Evolutionary conservation across 2,888 invertebrate species (phyloP).

Genomic region (Eristalinus aeneus): DNA sequence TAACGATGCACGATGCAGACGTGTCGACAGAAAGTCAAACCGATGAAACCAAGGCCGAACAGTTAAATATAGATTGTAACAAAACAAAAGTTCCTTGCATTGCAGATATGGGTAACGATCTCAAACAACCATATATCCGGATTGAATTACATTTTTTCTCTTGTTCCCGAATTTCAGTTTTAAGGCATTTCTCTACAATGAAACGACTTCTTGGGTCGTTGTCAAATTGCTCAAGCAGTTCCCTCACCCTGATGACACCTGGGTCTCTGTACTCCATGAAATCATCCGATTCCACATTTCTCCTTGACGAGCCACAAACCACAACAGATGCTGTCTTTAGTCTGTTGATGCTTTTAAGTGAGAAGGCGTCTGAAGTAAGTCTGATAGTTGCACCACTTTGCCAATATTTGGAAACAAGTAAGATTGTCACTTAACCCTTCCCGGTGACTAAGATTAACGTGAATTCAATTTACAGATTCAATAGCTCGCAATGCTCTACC

Average conservation of each 20-base stretch:
- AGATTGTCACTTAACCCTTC: neutral
- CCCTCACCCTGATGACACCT: conserved; percentile 85
- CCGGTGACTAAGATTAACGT: neutral
- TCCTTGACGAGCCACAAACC: conserved; percentile 85
- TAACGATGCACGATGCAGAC: conserved; percentile 81
- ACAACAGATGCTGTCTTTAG: conserved; percentile 94
- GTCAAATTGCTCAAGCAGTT: conserved; percentile 88
- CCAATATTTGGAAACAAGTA: conserved; percentile 83
- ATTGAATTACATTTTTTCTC: neutral
- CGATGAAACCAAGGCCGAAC: conserved; percentile 91
- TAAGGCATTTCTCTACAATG: conserved; percentile 91
- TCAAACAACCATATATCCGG: neutral
- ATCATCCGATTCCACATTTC: conserved; percentile 75
- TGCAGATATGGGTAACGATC: conserved; percentile 85
- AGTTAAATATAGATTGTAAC: conserved; percentile 81
- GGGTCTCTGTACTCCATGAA: conserved; percentile 80
- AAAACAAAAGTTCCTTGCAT: conserved; percentile 85
- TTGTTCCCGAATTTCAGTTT: conserved; percentile 81
- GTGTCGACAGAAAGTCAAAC: conserved; percentile 84
- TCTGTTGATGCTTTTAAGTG: conserved; percentile 88
- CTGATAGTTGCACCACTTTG: conserved; percentile 90
- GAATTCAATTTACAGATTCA: conserved; percentile 73
- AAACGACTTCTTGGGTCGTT: conserved; percentile 90
- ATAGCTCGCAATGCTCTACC: conserved; percentile 78
- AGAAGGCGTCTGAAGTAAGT: conserved; percentile 87